Evolutionary conservation across 92 coral and sea anemone genomes (phyloP).

Genomic region (Parazoanthus swiftii): DNA sequence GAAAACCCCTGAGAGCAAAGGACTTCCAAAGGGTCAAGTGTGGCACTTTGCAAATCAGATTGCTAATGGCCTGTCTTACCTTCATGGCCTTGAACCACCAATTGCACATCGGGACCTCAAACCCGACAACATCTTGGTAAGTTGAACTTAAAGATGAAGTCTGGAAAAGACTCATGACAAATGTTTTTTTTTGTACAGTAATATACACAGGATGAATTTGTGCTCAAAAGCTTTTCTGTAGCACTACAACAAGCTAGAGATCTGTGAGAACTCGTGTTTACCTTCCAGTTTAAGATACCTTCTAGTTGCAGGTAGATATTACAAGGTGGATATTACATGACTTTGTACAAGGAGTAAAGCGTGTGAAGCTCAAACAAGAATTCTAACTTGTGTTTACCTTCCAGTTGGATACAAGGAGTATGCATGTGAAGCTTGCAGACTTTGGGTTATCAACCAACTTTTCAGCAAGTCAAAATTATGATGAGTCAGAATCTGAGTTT

Average conservation of each 20-base stretch:
- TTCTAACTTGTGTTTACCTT: constrained; percentile 4
- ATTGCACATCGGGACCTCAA: constrained; percentile 93
- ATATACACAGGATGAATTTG: neutral
- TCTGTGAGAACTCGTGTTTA: too few relatives aligned
- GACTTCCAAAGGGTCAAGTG: constrained; percentile 87
- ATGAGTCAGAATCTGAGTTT: constrained; percentile 54
- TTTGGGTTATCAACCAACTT: constrained; percentile 85
- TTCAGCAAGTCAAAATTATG: constrained; percentile 16
- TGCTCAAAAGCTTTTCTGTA: neutral
- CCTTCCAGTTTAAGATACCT: too few relatives aligned
- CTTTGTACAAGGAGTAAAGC: too few relatives aligned
- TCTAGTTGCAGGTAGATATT: too few relatives aligned
- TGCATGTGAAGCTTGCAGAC: constrained; percentile 89
- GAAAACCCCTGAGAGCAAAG: constrained; percentile 83
- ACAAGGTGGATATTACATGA: too few relatives aligned
- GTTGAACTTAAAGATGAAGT: neutral
- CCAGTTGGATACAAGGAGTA: constrained; percentile 83
- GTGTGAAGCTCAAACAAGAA: too few relatives aligned
- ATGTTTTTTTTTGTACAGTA: neutral
- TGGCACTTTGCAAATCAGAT: constrained; percentile 88
- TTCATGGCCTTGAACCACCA: constrained; percentile 76
- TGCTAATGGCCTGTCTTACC: constrained; percentile 88
- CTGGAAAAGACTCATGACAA: neutral
- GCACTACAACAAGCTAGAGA: too few relatives aligned
- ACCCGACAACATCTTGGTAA: constrained; percentile 94